Evolutionary conservation across 2,797 vertebrate species (phyloP).

Genomic region (Florisuga fusca): DNA sequence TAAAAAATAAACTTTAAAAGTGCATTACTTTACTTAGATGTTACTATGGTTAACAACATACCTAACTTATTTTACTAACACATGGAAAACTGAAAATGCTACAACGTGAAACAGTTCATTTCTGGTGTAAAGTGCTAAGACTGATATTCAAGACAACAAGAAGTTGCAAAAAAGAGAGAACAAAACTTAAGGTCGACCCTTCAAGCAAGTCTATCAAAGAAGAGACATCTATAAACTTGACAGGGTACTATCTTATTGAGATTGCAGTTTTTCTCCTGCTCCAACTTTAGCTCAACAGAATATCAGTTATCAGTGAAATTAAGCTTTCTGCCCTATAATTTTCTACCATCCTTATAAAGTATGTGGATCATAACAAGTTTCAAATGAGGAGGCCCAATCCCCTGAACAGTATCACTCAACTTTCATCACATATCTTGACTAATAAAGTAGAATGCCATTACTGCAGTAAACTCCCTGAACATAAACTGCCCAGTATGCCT

Average conservation of each 20-base stretch:
- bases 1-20: not conserved
- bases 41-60: not conserved
- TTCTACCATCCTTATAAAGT: not conserved
- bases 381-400: not conserved
- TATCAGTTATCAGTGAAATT: constrained; percentile 16
- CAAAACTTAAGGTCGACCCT: not conserved
- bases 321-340: not conserved
- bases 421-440: not conserved
- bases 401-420: not conserved
- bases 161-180: not conserved
- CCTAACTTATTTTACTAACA: not conserved
- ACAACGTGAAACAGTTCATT: not conserved
- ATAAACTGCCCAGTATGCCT: not conserved
- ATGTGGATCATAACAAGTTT: not conserved
- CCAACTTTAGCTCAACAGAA: not conserved
- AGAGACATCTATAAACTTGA: not conserved
- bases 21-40: not conserved
- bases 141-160: not conserved
- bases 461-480: not conserved
- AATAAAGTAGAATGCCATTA: not conserved
- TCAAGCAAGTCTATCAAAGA: not conserved
- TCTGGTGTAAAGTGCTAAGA: not conserved
- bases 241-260: not conserved
- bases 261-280: not conserved
- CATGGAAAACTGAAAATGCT: not conserved